phyloP scores from a whole-genome alignment of 2,113 vertebrate genomes.

The Phylloscopus trochiloides region DNA sequence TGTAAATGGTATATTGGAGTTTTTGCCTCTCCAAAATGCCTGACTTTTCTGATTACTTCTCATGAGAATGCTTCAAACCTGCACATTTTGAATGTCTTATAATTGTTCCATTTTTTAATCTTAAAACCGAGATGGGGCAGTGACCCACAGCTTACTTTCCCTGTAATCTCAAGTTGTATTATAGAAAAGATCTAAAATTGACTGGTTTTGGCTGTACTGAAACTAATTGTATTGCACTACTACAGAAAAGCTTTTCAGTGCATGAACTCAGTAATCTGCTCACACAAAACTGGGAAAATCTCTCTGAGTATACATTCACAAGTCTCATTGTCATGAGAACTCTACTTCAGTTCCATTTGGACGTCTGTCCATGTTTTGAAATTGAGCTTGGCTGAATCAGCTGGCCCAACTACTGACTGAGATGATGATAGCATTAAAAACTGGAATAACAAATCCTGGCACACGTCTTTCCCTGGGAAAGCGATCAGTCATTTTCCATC shows the following conservation, averaged over 20 bases:
- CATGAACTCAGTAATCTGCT: background rate
- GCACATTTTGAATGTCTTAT: background rate
- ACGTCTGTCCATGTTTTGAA: background rate
- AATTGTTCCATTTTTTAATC: background rate
- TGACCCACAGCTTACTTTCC: background rate
- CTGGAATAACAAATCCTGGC: slow-evolving; percentile 23
- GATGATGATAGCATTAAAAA: slow-evolving; percentile 60
- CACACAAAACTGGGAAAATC: background rate
- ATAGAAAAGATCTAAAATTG: background rate
- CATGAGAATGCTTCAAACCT: background rate
- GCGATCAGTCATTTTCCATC: slow-evolving; percentile 4
- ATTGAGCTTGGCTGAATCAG: slow-evolving; percentile 36
- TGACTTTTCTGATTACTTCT: background rate
- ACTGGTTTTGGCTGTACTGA: background rate
- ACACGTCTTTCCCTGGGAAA: background rate
- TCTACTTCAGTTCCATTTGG: background rate
- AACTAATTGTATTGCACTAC: background rate
- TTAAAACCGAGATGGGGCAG: background rate
- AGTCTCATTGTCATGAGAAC: background rate
- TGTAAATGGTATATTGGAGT: background rate
- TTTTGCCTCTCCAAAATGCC: background rate
- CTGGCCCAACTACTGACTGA: slow-evolving; percentile 15
- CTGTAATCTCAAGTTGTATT: background rate
- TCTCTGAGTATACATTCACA: background rate
- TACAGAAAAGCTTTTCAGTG: background rate